Conservation (phyloP, 2,113 vertebrate genomes). For the Chamaea fasciata region DNA sequence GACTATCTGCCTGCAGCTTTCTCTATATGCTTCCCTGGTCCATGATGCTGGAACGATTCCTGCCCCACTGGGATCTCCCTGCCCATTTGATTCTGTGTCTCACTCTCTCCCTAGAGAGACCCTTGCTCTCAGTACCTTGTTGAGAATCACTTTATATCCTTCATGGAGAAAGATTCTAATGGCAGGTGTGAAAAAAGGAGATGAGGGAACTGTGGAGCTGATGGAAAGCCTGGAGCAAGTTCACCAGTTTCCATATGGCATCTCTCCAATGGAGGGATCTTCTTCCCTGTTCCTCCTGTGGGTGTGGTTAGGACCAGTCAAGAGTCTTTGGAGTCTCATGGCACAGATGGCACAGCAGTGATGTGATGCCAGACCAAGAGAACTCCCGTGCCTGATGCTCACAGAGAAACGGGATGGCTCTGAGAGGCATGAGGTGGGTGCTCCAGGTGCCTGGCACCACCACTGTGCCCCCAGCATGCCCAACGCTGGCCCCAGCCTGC, state of each 20-base stretch:
- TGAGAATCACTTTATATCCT: background rate
- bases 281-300: background rate
- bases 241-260: background rate
- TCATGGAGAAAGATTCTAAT: background rate
- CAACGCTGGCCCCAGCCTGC: accelerated
- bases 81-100: background rate
- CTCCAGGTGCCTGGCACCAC: background rate
- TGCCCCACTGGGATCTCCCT: background rate
- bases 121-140: background rate
- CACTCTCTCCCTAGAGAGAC: background rate
- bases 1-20: background rate
- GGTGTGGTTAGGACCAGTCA: background rate
- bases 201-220: background rate
- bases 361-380: background rate
- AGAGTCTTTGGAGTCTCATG: background rate
- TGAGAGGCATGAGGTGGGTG: background rate
- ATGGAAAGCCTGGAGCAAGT: background rate
- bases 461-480: background rate
- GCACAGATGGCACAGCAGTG: background rate
- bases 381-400: background rate
- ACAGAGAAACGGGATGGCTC: background rate
- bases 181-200: background rate
- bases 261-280: background rate
- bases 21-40: background rate
- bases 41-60: background rate